Evolutionary conservation across 2,113 vertebrate species (phyloP).

Genomic region (Phasianus colchicus): DNA sequence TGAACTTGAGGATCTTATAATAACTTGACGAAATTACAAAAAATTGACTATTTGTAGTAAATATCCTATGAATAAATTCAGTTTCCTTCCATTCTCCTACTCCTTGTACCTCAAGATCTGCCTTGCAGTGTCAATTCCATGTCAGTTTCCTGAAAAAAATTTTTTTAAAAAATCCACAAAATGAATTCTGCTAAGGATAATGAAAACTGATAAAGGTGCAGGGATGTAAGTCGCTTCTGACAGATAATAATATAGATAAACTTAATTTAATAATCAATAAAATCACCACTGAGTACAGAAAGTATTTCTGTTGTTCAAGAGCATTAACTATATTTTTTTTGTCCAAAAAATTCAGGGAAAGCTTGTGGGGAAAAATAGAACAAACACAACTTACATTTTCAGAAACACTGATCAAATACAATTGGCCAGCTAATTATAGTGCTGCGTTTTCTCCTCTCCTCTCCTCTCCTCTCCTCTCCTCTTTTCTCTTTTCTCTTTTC

Average conservation of each 20-base stretch:
- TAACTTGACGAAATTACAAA: neutral
- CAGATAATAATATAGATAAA: neutral
- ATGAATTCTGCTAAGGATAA: neutral
- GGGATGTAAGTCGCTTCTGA: neutral
- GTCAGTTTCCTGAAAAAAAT: neutral
- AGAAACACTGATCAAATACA: neutral
- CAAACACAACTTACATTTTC: neutral
- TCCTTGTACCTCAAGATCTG: neutral
- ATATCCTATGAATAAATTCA: neutral
- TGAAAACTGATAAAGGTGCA: neutral
- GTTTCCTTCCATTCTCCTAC: neutral
- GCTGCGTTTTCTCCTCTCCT: too few species aligned
- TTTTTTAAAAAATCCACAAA: neutral
- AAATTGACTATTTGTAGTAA: neutral
- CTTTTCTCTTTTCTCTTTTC: too few species aligned
- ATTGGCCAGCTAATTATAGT: neutral
- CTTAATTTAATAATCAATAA: slow-evolving; percentile 30
- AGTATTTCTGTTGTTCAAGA: neutral
- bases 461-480: too few species aligned
- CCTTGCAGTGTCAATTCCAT: neutral
- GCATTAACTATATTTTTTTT: neutral
- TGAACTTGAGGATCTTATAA: neutral
- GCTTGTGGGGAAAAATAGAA: neutral
- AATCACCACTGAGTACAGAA: neutral
- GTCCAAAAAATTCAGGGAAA: neutral